Conservation (phyloP, 1,140 invertebrate genomes). For the Philopotamus ludificatus region DNA sequence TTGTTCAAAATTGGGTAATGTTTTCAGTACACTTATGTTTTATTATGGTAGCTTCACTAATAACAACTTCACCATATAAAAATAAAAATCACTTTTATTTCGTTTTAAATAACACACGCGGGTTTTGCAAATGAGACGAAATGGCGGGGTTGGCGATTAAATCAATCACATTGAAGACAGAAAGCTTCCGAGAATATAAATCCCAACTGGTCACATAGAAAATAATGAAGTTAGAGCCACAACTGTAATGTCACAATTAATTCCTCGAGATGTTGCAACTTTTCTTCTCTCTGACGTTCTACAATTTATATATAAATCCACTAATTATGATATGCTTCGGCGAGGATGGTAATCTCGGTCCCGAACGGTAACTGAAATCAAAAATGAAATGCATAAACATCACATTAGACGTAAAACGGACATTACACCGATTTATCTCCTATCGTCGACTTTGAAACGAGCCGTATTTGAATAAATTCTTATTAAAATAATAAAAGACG, state of each 20-base stretch:
- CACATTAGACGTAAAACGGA: background rate
- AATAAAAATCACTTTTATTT: slow-evolving; percentile 32
- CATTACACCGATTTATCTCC: too few species aligned
- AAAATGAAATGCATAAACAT: slow-evolving; percentile 21
- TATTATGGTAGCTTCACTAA: background rate
- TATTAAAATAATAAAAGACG: too few species aligned
- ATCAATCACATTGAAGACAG: slow-evolving; percentile 14
- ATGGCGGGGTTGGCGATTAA: too few species aligned
- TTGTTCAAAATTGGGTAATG: too few species aligned
- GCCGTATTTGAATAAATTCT: too few species aligned
- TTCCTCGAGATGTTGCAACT: slow-evolving; percentile 39
- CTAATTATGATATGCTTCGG: slow-evolving; percentile 41
- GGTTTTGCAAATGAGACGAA: slow-evolving; percentile 23
- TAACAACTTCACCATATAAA: slow-evolving; percentile 24
- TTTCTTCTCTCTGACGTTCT: too few species aligned
- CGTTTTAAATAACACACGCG: slow-evolving; percentile 14
- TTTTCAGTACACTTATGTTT: slow-evolving; percentile 20
- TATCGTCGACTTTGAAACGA: too few species aligned
- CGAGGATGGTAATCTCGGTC: slow-evolving; percentile 36
- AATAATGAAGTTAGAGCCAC: slow-evolving; percentile 32
- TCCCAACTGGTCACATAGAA: slow-evolving; percentile 16
- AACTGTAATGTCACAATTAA: slow-evolving; percentile 40
- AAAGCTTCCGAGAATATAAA: slow-evolving; percentile 2
- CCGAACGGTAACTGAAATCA: slow-evolving; percentile 40
- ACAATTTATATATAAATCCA: too few species aligned